Base-by-base conservation (phyloP, 2,113 vertebrate species). In the Anhinga anhinga region DNA sequence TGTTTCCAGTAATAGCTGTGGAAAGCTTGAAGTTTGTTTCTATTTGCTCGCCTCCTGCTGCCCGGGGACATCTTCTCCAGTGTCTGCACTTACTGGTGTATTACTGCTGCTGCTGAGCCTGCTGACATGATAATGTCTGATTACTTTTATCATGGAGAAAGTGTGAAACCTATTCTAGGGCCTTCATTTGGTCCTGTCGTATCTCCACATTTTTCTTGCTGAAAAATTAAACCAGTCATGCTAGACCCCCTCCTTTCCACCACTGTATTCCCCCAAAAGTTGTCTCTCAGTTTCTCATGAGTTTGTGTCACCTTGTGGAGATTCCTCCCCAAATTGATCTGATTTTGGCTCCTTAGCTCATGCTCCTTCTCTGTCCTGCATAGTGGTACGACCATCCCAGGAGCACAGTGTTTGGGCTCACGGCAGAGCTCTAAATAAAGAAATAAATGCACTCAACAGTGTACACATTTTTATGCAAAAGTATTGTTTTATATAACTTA, bases 241-340 rank as follows among this genome's bases (percentile, higher is more conserved):
- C 1, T 36, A 40, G 16, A 78, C 11, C 27, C 86, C 19, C 5
- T 76, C 93, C 50, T 82, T 25, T 86, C 8, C 3, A 15, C 27
- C 0, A 0, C 40, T 22, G 20, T 10, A 15, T 21, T 52, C 7
- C 5, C 27, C 26, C 4, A 8, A 7, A 8, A 58, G 20, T 21
- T 61, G 11, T 32, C 3, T 44, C 20, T 40, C 16, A 30, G 17
- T 66, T 93, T 93, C 52, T 85, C 15, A 17, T 40, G 27, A 86
- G 10, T 34, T 91, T 34, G 1, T 53, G 11, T 45, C 1, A 0
- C 15, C 11, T 62, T 34, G 34, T 36, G 45, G 15, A 79, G 22
- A 44, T 49, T 91, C 5, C 5, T 93, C 3, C 22, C 10, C 2
- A 2, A 2, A 52, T 53, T 53, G 72, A 16, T 34, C 32, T 47